Conservation (phyloP, 2,888 invertebrate species). For the Bombyx huttoni region DNA sequence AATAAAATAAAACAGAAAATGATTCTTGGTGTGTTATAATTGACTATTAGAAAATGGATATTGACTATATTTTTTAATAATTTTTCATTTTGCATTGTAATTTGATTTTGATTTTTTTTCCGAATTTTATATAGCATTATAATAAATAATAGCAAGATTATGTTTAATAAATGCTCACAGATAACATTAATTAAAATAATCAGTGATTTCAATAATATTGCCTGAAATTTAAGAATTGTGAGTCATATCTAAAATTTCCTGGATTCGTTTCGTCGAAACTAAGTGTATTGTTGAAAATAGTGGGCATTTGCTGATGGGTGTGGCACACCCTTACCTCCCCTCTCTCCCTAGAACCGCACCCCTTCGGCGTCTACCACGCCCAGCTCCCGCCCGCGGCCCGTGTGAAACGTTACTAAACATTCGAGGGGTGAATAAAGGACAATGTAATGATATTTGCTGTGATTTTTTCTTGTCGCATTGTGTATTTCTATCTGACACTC, state of each 20-base stretch:
- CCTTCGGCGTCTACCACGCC: conserved; percentile 39
- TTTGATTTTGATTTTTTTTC: too few species aligned
- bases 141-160: too few species aligned
- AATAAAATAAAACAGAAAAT: too few species aligned
- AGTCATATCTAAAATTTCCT: background rate
- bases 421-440: conserved; percentile 48
- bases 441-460: conserved; percentile 43
- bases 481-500: conserved; percentile 21
- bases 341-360: conserved; percentile 12
- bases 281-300: conserved; percentile 29
- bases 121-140: too few species aligned
- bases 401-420: conserved; percentile 45
- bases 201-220: too few species aligned
- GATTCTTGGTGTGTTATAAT: too few species aligned
- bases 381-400: conserved; percentile 41
- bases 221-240: too few species aligned
- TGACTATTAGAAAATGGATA: too few species aligned
- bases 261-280: conserved; percentile 33
- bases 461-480: conserved; percentile 52
- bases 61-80: too few species aligned
- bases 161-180: too few species aligned
- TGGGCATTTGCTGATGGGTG: conserved; percentile 48
- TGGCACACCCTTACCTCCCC: conserved; percentile 21
- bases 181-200: too few species aligned
- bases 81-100: too few species aligned